Conservation (phyloP, 35 echinoderm and acorn worm species). For the Apostichopus parvimensis region DNA sequence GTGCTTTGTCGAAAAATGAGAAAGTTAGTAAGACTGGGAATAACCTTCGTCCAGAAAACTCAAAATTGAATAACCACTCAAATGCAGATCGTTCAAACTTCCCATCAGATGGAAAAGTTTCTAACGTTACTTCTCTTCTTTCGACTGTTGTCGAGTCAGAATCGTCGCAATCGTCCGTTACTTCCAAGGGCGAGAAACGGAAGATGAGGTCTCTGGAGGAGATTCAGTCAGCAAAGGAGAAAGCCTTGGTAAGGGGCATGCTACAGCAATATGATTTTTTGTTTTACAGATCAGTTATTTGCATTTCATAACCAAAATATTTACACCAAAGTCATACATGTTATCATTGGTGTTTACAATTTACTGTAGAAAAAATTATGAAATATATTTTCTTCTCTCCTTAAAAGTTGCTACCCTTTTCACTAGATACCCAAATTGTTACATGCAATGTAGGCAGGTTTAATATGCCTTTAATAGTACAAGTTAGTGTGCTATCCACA, state of each 20-base stretch:
- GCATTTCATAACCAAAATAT: too few relatives aligned
- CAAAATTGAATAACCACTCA: neutral
- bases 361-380: too few relatives aligned
- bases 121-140: neutral
- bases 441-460: too few relatives aligned
- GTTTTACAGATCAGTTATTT: too few relatives aligned
- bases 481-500: too few relatives aligned
- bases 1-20: neutral
- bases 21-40: neutral
- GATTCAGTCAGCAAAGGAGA: slow-evolving; percentile 56
- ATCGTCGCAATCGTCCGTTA: neutral
- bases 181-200: slow-evolving; percentile 22
- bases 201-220: slow-evolving; percentile 75
- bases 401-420: too few relatives aligned
- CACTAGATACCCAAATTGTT: too few relatives aligned
- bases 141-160: neutral
- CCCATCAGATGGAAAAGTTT: neutral
- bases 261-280: too few relatives aligned
- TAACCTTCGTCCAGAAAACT: neutral
- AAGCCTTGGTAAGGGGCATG: slow-evolving; percentile 67
- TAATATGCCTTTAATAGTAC: too few relatives aligned
- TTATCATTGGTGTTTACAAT: too few relatives aligned
- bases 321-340: too few relatives aligned
- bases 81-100: neutral
- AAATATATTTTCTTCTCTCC: too few relatives aligned